phyloP scores from a whole-genome alignment of 2,888 invertebrate species.

The Drosophila merina region DNA sequence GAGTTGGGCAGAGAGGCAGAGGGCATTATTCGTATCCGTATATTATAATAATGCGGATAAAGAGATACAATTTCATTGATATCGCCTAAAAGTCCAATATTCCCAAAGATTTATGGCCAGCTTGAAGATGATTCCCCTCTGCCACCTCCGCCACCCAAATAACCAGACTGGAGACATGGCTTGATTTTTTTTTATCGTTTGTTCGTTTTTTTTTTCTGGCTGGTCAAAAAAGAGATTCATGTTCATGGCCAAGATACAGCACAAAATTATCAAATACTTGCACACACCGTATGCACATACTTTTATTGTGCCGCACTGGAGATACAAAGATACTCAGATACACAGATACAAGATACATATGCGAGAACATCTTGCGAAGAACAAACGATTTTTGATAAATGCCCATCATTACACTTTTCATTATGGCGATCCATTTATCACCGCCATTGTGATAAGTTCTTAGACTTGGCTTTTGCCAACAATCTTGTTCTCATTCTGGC shows the following conservation, averaged over 20 bases:
- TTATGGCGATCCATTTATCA: constrained; percentile 66
- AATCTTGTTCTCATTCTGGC: constrained; percentile 23
- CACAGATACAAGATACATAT: constrained; percentile 46
- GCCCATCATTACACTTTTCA: constrained; percentile 70
- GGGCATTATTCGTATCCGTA: constrained; percentile 70
- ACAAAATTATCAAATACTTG: constrained; percentile 71
- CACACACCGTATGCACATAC: constrained; percentile 42
- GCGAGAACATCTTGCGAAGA: constrained; percentile 43
- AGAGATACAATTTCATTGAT: constrained; percentile 84
- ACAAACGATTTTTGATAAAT: constrained; percentile 80
- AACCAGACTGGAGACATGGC: constrained; percentile 38
- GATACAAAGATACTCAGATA: constrained; percentile 23
- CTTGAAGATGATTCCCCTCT: constrained; percentile 65
- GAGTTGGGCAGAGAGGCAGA: constrained; percentile 2
- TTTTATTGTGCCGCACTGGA: constrained; percentile 56
- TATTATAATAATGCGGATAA: constrained; percentile 84
- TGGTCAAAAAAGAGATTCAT: constrained; percentile 63
- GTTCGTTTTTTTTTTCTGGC: constrained; percentile 6
- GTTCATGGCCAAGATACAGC: constrained; percentile 64
- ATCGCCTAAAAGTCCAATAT: constrained; percentile 84
- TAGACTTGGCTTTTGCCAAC: constrained; percentile 4
- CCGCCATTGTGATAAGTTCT: constrained; percentile 50
- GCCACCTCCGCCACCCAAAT: constrained; percentile 30
- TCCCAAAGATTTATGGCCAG: constrained; percentile 81
- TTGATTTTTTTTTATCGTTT: constrained; percentile 36